Evolutionary conservation across 2,113 vertebrate species (phyloP).

Genomic region (Chaetops frenatus): DNA sequence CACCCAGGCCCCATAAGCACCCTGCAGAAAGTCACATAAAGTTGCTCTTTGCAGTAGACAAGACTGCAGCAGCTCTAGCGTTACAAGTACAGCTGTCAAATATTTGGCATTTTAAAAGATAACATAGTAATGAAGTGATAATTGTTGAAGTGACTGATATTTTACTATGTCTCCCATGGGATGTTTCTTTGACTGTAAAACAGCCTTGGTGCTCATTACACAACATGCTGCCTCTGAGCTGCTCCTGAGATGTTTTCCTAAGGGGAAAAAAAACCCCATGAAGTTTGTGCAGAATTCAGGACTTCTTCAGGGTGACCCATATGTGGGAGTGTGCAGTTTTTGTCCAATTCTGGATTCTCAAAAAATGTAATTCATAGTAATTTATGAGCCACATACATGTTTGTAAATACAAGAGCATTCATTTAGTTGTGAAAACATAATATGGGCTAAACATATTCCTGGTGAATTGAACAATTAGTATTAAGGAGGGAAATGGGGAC

Average conservation of each 20-base stretch:
- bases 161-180: neutral
- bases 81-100: neutral
- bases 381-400: neutral
- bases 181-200: neutral
- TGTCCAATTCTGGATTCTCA: neutral
- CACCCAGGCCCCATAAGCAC: accelerated
- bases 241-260: neutral
- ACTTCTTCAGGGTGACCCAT: neutral
- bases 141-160: neutral
- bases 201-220: neutral
- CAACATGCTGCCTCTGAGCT: neutral
- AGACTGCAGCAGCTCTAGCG: neutral
- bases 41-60: neutral
- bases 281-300: neutral
- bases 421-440: neutral
- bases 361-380: neutral
- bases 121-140: neutral
- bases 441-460: neutral
- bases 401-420: neutral
- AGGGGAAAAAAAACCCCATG: too few species aligned
- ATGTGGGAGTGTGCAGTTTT: neutral
- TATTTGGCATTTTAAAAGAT: neutral
- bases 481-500: neutral
- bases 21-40: neutral
- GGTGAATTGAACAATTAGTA: neutral